Evolutionary conservation across 2,797 vertebrate species (phyloP), one percentile per base, ranked within the genome.

Genomic region (Amblyopsis hoosieri): DNA sequence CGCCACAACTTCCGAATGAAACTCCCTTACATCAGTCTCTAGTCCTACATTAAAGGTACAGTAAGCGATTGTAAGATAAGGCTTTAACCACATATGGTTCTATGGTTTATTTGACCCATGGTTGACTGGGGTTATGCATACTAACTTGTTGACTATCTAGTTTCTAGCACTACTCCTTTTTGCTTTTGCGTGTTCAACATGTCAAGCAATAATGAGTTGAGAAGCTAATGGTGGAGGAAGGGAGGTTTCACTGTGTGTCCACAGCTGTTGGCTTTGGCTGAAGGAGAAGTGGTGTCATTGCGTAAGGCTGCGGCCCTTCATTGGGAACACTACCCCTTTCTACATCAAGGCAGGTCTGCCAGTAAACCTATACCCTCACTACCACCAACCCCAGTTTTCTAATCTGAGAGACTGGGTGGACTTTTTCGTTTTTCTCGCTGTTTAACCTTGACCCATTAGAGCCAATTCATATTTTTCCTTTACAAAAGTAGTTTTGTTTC

Each of bases 191-290:
- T 37, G 1, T 37, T 6, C 7, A 54, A 64, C 60, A 65, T 82
- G 70, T 85, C 84, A 80, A 57, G 66, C 60, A 72, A 74, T 84
- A 74, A 88, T 83, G 77, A 81, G 62, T 82, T 84, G 57, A 85
- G 83, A 83, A 66, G 72, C 62, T 78, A 6, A 33, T 7, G 15
- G 42, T 2, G 42, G 42, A 13, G 29, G 58, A 9, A 49, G 53
- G n/a, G 64, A 62, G 74, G 59, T 66, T 64, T 57, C 64, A 75
- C 66, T 72, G 79, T 80, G 76, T 85, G 74, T 77, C 53, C 10
- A 64, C 76, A 91, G 80, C 90, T 92, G 91, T 92, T 90, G 84
- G 71, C 64, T 85, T 92, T 91, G 90, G 89, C 85, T 46, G 82
- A 87, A 76, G 69, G 80, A 80, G 82, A 79, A 65, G 69, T 61